phyloP scores from a whole-genome alignment of 2,797 vertebrate species.

The Heteromormyrus szaboi region DNA sequence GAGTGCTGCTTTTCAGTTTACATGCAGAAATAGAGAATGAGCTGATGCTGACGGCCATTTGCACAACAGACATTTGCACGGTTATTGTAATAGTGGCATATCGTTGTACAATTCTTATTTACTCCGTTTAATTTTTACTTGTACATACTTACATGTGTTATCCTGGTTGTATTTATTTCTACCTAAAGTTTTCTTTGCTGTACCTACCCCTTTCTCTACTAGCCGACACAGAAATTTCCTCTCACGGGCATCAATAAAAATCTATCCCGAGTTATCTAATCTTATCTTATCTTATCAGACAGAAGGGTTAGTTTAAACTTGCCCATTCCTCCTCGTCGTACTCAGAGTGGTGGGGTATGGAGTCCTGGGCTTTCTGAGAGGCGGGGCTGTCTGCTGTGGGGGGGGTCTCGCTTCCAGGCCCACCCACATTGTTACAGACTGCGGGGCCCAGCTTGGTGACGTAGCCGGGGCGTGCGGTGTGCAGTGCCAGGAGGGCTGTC shows the following conservation, averaged over 20 bases:
- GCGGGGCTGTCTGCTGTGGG: constrained; percentile 45
- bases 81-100: not conserved
- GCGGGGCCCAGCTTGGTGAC: constrained; percentile 68
- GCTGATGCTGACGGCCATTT: not conserved
- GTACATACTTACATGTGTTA: not conserved
- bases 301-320: constrained; percentile 48
- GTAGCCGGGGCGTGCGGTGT: constrained; percentile 81
- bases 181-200: not conserved
- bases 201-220: not conserved
- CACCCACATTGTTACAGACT: constrained; percentile 61
- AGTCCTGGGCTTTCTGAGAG: constrained; percentile 68
- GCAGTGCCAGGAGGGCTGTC: constrained; percentile 85
- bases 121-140: not conserved
- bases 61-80: not conserved
- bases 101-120: not conserved
- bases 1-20: not conserved
- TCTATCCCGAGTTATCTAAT: not conserved
- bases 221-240: not conserved
- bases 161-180: not conserved
- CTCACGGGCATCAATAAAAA: not conserved
- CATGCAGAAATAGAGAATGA: not conserved
- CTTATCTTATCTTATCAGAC: not conserved
- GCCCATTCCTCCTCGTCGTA: constrained; percentile 98
- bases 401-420: constrained; percentile 39
- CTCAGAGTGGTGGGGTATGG: constrained; percentile 89